phyloP scores from a whole-genome alignment of 2,113 vertebrate species.

The Columba janthina region DNA sequence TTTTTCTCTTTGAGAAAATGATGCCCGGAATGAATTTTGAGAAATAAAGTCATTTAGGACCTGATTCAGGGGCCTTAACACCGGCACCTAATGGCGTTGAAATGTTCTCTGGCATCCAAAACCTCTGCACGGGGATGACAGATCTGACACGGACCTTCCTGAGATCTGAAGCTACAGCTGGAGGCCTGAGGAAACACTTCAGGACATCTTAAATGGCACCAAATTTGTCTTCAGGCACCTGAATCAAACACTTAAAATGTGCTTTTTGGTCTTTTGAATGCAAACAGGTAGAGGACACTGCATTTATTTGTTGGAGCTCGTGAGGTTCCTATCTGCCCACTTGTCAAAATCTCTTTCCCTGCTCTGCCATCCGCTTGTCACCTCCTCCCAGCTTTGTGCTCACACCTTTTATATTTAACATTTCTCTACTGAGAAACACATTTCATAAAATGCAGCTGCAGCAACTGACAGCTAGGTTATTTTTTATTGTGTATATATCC shows the following conservation, averaged over 20 bases:
- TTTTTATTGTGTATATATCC: background rate
- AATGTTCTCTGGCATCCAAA: background rate
- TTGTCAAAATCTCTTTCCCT: slow-evolving; percentile 10
- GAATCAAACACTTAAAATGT: background rate
- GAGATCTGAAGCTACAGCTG: background rate
- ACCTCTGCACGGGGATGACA: background rate
- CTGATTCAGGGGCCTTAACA: background rate
- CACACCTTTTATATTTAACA: slow-evolving; percentile 13
- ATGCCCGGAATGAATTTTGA: background rate
- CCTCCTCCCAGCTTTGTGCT: background rate
- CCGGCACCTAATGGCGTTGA: background rate
- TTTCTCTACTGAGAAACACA: background rate
- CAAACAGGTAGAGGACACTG: background rate
- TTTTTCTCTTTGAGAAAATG: background rate
- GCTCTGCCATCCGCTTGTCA: background rate
- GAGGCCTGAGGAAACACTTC: background rate
- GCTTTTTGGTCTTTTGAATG: background rate
- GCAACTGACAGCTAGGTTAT: background rate
- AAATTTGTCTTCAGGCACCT: background rate
- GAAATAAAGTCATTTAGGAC: background rate
- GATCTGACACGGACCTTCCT: background rate
- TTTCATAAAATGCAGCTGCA: background rate
- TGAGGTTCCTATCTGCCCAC: background rate
- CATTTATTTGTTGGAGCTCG: background rate
- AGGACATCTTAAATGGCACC: background rate